Evolutionary conservation across 2,113 vertebrate species (phyloP).

Genomic region (Edolisoma coerulescens): DNA sequence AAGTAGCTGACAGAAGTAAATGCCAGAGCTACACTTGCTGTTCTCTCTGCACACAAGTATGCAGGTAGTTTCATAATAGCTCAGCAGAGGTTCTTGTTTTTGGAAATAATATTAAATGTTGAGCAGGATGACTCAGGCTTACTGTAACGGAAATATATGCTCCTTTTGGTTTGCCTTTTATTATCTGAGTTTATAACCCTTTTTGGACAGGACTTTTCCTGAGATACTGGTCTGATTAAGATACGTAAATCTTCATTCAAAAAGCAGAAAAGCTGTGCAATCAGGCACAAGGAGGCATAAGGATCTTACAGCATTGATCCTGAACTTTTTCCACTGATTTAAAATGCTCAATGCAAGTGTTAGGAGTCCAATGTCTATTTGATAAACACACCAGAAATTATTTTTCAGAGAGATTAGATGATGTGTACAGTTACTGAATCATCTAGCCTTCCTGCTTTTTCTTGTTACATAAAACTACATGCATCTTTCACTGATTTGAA

Average conservation of each 20-base stretch:
- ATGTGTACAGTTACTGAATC: not conserved
- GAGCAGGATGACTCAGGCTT: not conserved
- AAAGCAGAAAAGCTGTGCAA: not conserved
- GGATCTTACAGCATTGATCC: not conserved
- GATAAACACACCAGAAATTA: not conserved
- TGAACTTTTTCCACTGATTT: not conserved
- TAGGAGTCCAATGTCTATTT: not conserved
- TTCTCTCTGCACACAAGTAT: not conserved
- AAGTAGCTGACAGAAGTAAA: not conserved
- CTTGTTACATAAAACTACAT: not conserved
- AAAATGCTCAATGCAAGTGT: rapidly evolving
- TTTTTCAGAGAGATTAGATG: not conserved
- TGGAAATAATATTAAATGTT: not conserved
- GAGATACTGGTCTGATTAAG: not conserved
- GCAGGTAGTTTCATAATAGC: not conserved
- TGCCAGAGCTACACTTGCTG: not conserved
- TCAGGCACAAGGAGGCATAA: not conserved
- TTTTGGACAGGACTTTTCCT: not conserved
- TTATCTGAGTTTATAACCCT: not conserved
- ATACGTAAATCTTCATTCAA: not conserved
- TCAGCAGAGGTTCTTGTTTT: not conserved
- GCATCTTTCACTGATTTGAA: not conserved
- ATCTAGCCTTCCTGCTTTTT: not conserved
- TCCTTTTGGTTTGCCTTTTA: not conserved
- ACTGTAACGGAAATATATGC: not conserved